Base-by-base conservation (phyloP, 2,797 vertebrate species). In the Geotrypetes seraphini region DNA sequence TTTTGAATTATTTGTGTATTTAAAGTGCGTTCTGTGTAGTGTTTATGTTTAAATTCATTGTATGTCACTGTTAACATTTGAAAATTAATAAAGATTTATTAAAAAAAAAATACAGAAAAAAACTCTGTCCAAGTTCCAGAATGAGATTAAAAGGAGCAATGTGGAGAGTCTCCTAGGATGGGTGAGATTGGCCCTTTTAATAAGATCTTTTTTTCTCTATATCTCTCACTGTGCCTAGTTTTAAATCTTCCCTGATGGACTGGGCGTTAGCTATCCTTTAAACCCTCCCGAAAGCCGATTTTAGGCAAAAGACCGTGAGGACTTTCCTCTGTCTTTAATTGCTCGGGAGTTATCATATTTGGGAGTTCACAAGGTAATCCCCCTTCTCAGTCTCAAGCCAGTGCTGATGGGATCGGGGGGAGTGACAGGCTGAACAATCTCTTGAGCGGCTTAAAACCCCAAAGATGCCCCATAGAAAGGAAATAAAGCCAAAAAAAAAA, bases 311-410 rank as follows among this genome's bases (percentile, higher is more conserved):
- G n/a, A n/a, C n/a, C n/a, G n/a, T n/a, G n/a, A n/a, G n/a, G n/a
- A n/a, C n/a, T n/a, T 88, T 83, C 81, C 88, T 77, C 86, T 87
- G 85, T 82, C 84, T 88, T 90, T 92, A 92, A 92, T 90, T 90
- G 87, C 86, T 88, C 92, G 88, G 89, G 87, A 87, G 74, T 87
- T 87, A 86, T 89, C 86, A 88, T 86, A 87, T 90, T 83, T 82
- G 85, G 87, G 84, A 76, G 86, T 90, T 92, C 88, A 90, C 87
- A 91, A 92, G 86, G 91, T 90, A 91, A 91, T 90, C 88, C 86
- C 70, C n/a, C n/a, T 80, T 88, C 88, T 90, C 72, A 86, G 68
- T 82, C 85, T 82, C 60, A 57, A 71, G 73, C 68, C 71, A 71
- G 71, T 69, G 73, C 63, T 22, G 73, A 66, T 70, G 66, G 68